Base-by-base conservation (phyloP, 2,113 vertebrate species). In the Neoarius graeffei region DNA sequence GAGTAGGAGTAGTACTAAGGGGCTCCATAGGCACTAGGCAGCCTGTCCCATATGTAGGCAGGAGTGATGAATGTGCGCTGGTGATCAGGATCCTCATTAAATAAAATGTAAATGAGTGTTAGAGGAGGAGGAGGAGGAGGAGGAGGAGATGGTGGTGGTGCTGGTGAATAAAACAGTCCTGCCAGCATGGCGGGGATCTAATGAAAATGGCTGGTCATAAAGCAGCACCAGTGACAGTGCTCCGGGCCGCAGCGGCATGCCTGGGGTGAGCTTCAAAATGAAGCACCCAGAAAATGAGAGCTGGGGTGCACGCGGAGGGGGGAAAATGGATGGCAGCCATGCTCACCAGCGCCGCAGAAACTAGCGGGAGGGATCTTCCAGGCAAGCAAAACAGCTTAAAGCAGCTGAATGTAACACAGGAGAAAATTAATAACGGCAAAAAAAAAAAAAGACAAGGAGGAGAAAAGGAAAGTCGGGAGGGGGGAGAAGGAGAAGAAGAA, bases 21-120 rank as follows among this genome's bases (percentile, higher is more conserved):
- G 84, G 84, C 82, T 86, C 73, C 69, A 88, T 50, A 69, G 85
- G 85, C 77, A 87, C 67, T 69, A 85, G 82, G 84, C 81, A 88
- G 84, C 76, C 85, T 85, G 89, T 90, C 85, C 88, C 85, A 88
- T 87, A 88, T 86, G 84, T 64, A 86, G 90, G 87, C 87, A 89
- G 89, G 83, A 90, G 90, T 92, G 91, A 93, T 93, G 90, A 91
- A 93, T 92, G 91, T 88, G 89, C 83, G 42, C 89, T 90, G 91
- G 90, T 92, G 89, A 92, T 92, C 91, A 91, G 92, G 89, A 91
- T 90, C 90, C 91, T 93, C 90, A 91, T 93, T 93, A 93, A 92
- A 92, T 91, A 86, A 92, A 90, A 93, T 93, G 91, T 88, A 93
- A 91, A 93, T 92, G 92, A 91, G 90, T 77, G 88, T 85, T 54